Evolutionary conservation across 2,113 vertebrate species (phyloP).

Genomic region (Bufo bufo): DNA sequence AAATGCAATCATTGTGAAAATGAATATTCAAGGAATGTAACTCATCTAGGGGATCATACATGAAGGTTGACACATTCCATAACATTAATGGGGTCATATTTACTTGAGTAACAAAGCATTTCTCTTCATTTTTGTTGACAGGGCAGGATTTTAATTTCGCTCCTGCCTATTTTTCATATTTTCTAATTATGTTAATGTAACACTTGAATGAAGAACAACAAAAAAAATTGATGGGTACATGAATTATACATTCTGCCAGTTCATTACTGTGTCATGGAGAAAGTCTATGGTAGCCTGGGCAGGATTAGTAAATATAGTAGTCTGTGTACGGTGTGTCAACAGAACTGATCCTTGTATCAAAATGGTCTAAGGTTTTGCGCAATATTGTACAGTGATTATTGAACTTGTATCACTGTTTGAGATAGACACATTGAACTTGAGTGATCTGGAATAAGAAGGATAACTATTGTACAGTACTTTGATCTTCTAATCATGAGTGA

Average conservation of each 20-base stretch:
- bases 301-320: not conserved
- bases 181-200: conserved; percentile 37
- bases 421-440: too few species aligned
- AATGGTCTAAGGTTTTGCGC: not conserved
- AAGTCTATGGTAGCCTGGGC: not conserved
- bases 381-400: too few species aligned
- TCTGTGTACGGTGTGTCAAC: not conserved
- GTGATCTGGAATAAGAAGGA: too few species aligned
- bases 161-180: conserved; percentile 19
- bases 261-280: conserved; percentile 1
- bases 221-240: conserved; percentile 12
- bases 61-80: conserved; percentile 7
- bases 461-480: too few species aligned
- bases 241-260: conserved; percentile 22
- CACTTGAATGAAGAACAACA: conserved; percentile 31
- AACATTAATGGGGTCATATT: not conserved
- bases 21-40: not conserved
- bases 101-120: conserved; percentile 10
- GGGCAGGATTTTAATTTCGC: conserved; percentile 20
- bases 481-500: too few species aligned
- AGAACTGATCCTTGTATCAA: not conserved
- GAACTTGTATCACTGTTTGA: too few species aligned
- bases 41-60: not conserved
- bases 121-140: conserved; percentile 24
- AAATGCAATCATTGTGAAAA: not conserved